Base-by-base conservation (phyloP, 2,797 vertebrate species). In the Melanotaenia pygmaea region DNA sequence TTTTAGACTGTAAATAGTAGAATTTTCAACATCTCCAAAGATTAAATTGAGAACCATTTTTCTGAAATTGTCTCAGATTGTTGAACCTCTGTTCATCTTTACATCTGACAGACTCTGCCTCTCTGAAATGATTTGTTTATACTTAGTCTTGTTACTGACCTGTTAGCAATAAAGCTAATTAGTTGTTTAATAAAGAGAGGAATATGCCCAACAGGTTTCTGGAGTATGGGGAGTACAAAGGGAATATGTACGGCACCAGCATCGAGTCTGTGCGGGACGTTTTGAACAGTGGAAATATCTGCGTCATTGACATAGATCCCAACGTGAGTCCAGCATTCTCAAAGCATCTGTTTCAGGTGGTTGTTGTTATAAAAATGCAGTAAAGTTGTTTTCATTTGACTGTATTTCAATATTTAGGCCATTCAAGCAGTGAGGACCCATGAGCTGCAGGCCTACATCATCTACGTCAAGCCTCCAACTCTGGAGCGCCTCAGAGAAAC, bases 401-500 rank as follows among this genome's bases (percentile, higher is more conserved):
- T 70, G 28, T 8, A 3, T 26, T 0, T 61, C n/a, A 30, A 10
- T 54, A 0, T 72, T 24, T 74, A 99, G 98, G 94, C 92, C 64
- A 95, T 99, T 71, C 95, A 94, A 38, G 79, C 93, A 53, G 94
- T 96, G 83, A 94, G 96, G 89, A 97, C 93, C 2, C 95, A 94
- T 16, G 96, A 98, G 50, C 91, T 99, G 87, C 97, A 94, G 83
- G 96, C 96, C 61, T 99, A 96, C 81, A 58, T 98, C 74, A 94
- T 99, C 93, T 99, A 97, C 35, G 94, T 99, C 86, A 99, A 98
- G 84, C 98, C 98, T 45, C 94, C 98, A 2, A 84, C 93, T 30
- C 74, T 92, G 70, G 94, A 90, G 58, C 93, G 84, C 74, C 96
- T 99, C 93, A 96, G 88, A 70, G 91, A 93, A 51, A 97, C 96